A percentile compares a stretch with the other conserved stretches of the same genome.
phyloP scores from a whole-genome alignment of 1,140 invertebrate species.

The Lepidurus apus region DNA sequence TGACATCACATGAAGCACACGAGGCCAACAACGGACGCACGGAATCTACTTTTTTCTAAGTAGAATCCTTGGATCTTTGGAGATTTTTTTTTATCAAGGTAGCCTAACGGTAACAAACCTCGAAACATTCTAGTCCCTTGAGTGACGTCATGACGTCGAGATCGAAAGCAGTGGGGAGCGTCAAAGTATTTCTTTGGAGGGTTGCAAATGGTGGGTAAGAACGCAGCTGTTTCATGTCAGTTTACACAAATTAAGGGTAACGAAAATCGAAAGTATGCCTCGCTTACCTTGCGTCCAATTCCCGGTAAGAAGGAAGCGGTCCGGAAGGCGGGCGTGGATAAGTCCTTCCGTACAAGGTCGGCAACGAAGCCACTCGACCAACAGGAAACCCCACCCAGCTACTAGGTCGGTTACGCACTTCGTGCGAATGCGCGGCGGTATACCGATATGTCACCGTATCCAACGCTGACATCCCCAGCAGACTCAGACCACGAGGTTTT shows the following conservation, averaged over 20 bases:
- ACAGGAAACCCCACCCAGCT: slow-evolving; percentile 26
- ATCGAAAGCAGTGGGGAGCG: no score
- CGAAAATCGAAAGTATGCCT: not conserved
- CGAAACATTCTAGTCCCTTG: no score
- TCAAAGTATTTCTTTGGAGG: no score
- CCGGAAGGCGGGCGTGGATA: slow-evolving; percentile 29
- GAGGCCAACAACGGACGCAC: not conserved
- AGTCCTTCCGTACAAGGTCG: slow-evolving; percentile 8
- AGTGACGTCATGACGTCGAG: no score
- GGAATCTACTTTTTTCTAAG: no score
- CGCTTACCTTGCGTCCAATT: slow-evolving; percentile 31
- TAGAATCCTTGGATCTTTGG: no score
- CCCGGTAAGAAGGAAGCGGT: slow-evolving; percentile 28
- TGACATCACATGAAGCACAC: not conserved
- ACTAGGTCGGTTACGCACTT: slow-evolving; percentile 21
- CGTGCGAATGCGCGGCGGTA: slow-evolving; percentile 23
- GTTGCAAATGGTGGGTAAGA: no score
- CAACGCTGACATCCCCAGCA: slow-evolving; percentile 3
- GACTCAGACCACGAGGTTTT: slow-evolving; percentile 11
- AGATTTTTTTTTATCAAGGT: no score
- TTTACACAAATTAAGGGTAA: not conserved
- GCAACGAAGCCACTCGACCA: not conserved
- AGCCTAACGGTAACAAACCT: no score
- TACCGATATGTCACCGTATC: slow-evolving; percentile 25
- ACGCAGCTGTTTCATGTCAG: not conserved